Evolutionary conservation across 2,797 vertebrate genomes (phyloP).

Genomic region (Pipistrellus pygmaeus): DNA sequence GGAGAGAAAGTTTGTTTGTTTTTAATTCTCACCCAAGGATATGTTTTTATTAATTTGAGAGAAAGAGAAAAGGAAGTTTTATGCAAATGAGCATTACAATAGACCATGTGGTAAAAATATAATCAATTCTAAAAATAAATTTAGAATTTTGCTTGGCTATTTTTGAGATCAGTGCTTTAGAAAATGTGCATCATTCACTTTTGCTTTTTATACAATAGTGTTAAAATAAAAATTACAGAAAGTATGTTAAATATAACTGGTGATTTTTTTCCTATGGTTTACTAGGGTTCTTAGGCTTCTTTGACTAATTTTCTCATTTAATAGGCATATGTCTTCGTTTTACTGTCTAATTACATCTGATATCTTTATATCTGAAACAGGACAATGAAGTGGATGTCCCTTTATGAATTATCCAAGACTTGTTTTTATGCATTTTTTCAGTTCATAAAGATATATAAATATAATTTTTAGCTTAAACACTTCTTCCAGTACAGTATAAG

Average conservation of each 20-base stretch:
- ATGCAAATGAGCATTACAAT: background rate
- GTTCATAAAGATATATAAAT: background rate
- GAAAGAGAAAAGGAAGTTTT: background rate
- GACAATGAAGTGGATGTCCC: background rate
- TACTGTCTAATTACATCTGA: background rate
- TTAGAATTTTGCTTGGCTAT: background rate
- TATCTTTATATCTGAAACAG: background rate
- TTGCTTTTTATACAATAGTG: background rate
- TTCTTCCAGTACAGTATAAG: background rate
- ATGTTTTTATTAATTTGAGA: background rate
- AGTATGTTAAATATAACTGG: background rate
- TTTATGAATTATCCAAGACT: background rate
- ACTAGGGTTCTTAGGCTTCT: background rate
- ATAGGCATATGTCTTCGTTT: constrained; percentile 5
- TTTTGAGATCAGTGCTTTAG: background rate
- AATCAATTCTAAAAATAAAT: constrained; percentile 19
- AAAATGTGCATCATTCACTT: background rate
- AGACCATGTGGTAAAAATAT: background rate
- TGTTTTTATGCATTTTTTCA: background rate
- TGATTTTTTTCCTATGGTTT: background rate
- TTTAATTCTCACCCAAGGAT: background rate
- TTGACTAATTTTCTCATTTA: background rate
- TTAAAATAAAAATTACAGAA: constrained; percentile 17
- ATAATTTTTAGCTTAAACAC: background rate
- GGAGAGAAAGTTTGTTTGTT: background rate